Evolutionary conservation across 37 sponge, comb jelly and placozoan species (phyloP).

Genomic region (Eunapius fragilis): DNA sequence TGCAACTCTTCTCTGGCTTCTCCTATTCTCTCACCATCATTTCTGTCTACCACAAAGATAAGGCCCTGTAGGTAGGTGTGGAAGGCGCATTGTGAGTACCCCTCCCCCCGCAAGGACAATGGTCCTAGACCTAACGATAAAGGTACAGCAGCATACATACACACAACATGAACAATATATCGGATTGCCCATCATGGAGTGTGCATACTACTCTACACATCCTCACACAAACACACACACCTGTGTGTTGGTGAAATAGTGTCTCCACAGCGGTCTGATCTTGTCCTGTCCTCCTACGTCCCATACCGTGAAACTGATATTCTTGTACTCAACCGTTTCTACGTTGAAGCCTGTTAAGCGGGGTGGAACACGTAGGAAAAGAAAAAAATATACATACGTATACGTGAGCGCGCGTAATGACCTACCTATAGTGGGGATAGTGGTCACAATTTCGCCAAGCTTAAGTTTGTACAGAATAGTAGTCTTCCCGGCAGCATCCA

Average conservation of each 20-base stretch:
- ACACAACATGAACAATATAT: no score
- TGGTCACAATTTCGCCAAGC: slow-evolving; percentile 96
- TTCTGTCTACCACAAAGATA: slow-evolving; percentile 99
- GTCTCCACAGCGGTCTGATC: slow-evolving; percentile 99
- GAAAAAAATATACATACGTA: not conserved
- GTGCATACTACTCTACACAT: no score
- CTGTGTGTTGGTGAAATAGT: slow-evolving; percentile 98
- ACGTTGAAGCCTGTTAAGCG: slow-evolving; percentile 91
- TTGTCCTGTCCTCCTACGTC: slow-evolving; percentile 99
- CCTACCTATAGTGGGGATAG: slow-evolving; percentile 97
- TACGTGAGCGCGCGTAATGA: not conserved
- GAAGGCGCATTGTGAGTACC: not conserved
- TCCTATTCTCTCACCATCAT: slow-evolving; percentile 87
- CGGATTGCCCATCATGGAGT: no score
- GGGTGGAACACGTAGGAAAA: not conserved
- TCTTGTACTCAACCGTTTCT: slow-evolving; percentile 98
- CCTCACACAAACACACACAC: slow-evolving; percentile 39
- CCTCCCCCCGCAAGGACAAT: no score
- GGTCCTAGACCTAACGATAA: no score
- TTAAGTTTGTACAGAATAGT: slow-evolving; percentile 97
- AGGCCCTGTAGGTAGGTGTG: slow-evolving; percentile 92
- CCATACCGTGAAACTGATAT: slow-evolving; percentile 99
- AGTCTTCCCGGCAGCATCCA: slow-evolving; percentile 99
- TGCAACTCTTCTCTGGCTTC: slow-evolving; percentile 93
- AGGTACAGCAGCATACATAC: not conserved